Evolutionary conservation across 23 tunicate genomes (phyloP), one percentile per base, ranked within the genome.

Genomic region (Trididemnum miniatum): DNA sequence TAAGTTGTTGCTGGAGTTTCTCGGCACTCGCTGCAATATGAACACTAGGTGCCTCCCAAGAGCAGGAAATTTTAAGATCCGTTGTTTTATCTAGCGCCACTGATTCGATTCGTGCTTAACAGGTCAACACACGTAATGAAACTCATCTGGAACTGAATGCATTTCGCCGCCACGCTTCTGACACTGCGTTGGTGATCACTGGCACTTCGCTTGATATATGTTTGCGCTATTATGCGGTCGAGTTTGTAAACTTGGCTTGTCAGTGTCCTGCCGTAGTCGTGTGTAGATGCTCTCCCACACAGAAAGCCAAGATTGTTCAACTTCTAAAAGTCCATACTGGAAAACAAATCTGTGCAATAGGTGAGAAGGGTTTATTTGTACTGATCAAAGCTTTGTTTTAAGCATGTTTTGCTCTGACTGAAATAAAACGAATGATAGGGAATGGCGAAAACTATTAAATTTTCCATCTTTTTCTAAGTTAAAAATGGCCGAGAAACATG

Each of bases 251-350:
- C 44, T 79, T 93, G 18, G 93, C 98, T 7, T 93, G 98, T 34
- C 89, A 84, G 64, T 85, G 90, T 76, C 93, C 98, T 31, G 98
- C 98, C 12, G 93, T 93, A 0, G 93, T 93, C 30, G 88, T 93
- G 2, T 93, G 98, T 66, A 80, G 98, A 7, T 93, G 98, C 77
- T 88, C 93, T 1, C 98, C 98, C 12, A 93, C 98, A 9, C 93
- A 93, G 62, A 93, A 93, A 66, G 98, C 98, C 1, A 79, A 84
- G 65, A 93, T 93, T 60, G 98, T 93, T 15, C 71, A 38, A 37
- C 81, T 93, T 80, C 65, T 93, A 51, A 59, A 79, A 34, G 81
- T 79, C 27, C 87, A 88, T 44, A 85, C 92, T 5, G 32, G 59
- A 24, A 85, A 93, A 44, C 65, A 91, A 35, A 84, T 91, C 0